phyloP scores from a whole-genome alignment of 2,797 vertebrate species.

The Luscinia megarhynchos region DNA sequence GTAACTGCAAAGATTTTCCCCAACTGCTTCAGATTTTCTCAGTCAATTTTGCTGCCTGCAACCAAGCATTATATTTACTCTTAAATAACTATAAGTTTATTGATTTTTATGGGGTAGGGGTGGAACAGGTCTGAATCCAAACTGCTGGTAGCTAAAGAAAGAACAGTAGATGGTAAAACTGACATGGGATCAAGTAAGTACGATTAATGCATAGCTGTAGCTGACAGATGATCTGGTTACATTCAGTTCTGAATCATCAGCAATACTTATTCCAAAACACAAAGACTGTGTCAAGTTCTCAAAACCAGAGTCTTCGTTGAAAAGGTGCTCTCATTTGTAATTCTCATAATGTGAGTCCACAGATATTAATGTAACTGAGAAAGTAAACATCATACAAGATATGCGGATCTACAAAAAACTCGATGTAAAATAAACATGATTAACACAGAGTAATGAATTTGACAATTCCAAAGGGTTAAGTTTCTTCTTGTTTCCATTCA shows the following conservation, averaged over 20 bases:
- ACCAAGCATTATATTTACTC: background rate
- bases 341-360: slow-evolving; percentile 24
- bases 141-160: background rate
- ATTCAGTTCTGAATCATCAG: slow-evolving; percentile 15
- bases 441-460: slow-evolving; percentile 26
- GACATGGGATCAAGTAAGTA: slow-evolving; percentile 15
- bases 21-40: background rate
- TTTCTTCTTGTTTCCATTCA: background rate
- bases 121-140: background rate
- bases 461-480: background rate
- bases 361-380: slow-evolving; percentile 50
- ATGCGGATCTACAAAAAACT: slow-evolving; percentile 12
- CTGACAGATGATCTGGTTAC: slow-evolving; percentile 40
- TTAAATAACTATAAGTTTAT: background rate
- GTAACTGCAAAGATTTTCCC: background rate
- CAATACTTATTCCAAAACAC: slow-evolving; percentile 43
- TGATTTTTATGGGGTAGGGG: background rate
- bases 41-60: background rate
- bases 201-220: background rate
- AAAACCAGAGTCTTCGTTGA: background rate
- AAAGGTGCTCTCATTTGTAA: background rate
- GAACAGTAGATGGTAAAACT: background rate
- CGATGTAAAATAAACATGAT: slow-evolving; percentile 3
- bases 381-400: slow-evolving; percentile 29
- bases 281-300: slow-evolving; percentile 1